Conservation (phyloP, 2,888 invertebrate genomes). For the Amphipoea oculea region DNA sequence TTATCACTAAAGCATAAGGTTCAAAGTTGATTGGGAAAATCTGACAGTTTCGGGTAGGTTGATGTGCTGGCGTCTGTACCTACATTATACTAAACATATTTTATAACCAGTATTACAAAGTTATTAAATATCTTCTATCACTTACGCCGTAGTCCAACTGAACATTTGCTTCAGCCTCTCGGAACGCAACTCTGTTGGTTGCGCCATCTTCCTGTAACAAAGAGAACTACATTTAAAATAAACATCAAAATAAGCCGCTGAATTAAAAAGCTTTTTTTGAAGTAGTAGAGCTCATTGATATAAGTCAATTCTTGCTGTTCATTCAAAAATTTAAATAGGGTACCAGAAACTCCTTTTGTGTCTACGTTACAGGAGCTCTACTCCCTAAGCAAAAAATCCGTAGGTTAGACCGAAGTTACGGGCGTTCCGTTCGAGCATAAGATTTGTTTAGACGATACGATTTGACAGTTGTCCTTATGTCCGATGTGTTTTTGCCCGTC, state of each 20-base stretch:
- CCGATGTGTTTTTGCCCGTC: not conserved
- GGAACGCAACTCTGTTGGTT: conserved; percentile 79
- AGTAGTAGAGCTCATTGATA: no score
- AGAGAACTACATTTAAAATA: conserved; percentile 27
- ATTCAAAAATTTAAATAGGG: not conserved
- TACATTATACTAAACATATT: not conserved
- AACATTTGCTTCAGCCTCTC: conserved; percentile 91
- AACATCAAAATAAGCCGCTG: not conserved
- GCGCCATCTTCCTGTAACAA: conserved; percentile 84
- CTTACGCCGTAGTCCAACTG: conserved; percentile 91
- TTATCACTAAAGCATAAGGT: no score
- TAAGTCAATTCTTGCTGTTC: no score
- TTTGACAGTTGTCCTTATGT: not conserved
- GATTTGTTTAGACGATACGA: no score
- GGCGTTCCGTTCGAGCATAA: no score
- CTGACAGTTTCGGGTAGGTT: no score
- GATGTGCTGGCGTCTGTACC: no score
- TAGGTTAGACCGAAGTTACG: no score
- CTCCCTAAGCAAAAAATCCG: no score
- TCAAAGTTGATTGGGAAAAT: no score
- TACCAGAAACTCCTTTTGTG: not conserved
- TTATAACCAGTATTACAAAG: not conserved
- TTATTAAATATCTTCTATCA: conserved; percentile 30
- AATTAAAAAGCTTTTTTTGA: not conserved
- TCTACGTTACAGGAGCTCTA: not conserved